Evolutionary conservation across 2,113 vertebrate species (phyloP).

Genomic region (Acinonyx jubatus): DNA sequence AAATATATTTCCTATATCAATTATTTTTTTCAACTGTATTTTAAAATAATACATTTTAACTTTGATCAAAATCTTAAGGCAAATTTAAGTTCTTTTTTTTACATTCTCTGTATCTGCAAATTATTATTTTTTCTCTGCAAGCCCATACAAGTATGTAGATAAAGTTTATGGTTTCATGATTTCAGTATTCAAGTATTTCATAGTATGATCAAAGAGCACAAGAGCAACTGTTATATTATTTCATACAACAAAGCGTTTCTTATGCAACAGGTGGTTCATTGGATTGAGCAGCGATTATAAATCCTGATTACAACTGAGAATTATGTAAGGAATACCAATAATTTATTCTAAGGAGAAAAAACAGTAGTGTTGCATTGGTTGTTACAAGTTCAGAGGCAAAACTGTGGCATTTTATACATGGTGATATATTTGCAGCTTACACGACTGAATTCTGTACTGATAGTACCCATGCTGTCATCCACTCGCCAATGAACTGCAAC

Average conservation of each 20-base stretch:
- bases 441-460: not conserved
- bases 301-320: not conserved
- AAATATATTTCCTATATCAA: not conserved
- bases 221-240: not conserved
- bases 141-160: not conserved
- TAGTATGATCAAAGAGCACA: not conserved
- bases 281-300: not conserved
- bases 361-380: not conserved
- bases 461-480: not conserved
- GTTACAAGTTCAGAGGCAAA: constrained; percentile 43
- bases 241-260: not conserved
- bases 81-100: not conserved
- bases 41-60: not conserved
- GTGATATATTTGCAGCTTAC: not conserved
- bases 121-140: not conserved
- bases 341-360: constrained; percentile 27
- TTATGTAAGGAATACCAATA: not conserved
- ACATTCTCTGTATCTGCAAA: not conserved
- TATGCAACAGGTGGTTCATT: not conserved
- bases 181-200: not conserved
- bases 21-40: not conserved
- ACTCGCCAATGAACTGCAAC: not conserved
- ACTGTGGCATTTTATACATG: not conserved
- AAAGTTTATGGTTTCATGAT: not conserved
- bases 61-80: not conserved